These are phyloP conservation scores for Cichlasoma orientale DNA, from an alignment of 2,797 vertebrate genomes.

Conservation along the genomic window DNA sequence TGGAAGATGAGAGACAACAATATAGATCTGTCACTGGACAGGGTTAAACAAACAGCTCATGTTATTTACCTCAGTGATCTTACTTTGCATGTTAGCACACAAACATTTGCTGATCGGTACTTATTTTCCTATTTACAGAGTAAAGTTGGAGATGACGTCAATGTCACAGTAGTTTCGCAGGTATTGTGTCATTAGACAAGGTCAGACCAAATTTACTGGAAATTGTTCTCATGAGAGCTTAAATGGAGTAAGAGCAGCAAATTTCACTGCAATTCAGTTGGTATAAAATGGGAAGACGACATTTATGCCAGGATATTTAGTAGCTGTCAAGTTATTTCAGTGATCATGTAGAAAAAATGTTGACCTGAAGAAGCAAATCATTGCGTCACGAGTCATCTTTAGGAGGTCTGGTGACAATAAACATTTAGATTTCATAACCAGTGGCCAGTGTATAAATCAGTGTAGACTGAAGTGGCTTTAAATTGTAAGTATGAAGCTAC, in stretches of 20 bases:
- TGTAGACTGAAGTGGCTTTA: not conserved
- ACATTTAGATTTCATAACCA: not conserved
- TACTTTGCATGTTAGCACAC: not conserved
- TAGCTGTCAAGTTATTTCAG: not conserved
- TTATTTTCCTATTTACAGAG: not conserved
- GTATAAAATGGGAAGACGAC: not conserved
- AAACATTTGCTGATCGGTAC: not conserved
- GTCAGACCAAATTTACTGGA: not conserved
- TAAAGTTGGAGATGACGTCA: not conserved
- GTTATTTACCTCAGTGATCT: not conserved
- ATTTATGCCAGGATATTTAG: not conserved
- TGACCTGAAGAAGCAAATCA: not conserved
- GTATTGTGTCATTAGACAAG: not conserved
- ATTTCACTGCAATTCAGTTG: not conserved
- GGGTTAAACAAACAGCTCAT: not conserved
- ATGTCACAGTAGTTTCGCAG: not conserved
- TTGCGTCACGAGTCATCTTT: not conserved
- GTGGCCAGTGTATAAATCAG: not conserved
- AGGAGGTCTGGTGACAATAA: not conserved
- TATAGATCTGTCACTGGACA: not conserved
- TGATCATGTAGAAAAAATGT: not conserved
- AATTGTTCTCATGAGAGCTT: not conserved
- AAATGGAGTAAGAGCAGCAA: not conserved
- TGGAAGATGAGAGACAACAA: not conserved
- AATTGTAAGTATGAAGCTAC: not conserved